Evolutionary conservation across 2,113 vertebrate species (phyloP).

Genomic region (Epinephelus cyanopodus): DNA sequence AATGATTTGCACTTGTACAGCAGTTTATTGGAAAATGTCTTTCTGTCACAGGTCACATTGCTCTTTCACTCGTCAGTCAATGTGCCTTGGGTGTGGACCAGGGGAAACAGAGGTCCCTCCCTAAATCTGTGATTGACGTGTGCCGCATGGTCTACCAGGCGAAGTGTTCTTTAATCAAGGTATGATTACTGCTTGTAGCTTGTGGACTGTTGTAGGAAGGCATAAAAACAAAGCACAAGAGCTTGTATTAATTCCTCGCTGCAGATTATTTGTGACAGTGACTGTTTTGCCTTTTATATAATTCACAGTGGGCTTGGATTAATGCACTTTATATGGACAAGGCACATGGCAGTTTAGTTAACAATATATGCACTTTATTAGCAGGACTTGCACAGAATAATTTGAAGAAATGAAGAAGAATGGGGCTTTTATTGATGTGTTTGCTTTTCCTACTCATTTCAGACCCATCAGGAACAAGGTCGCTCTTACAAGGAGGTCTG

Average conservation of each 20-base stretch:
- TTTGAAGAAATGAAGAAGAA: too few relatives aligned
- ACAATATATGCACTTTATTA: too few relatives aligned
- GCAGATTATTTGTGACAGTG: background rate
- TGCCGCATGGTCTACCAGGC: conserved; percentile 98
- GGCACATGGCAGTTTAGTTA: too few relatives aligned
- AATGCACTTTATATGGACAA: too few relatives aligned
- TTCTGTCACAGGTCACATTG: conserved; percentile 90
- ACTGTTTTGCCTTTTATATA: too few relatives aligned
- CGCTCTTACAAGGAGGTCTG: conserved; percentile 99
- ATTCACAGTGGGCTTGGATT: too few relatives aligned
- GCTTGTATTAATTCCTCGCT: background rate
- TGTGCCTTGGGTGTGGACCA: conserved; percentile 94
- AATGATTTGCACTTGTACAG: background rate
- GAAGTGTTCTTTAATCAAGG: conserved; percentile 98
- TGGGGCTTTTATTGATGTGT: background rate
- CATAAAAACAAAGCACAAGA: too few relatives aligned
- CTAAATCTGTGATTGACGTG: conserved; percentile 96
- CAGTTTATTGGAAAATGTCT: background rate
- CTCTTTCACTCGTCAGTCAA: conserved; percentile 93
- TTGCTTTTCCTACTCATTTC: conserved; percentile 14
- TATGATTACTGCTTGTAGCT: conserved; percentile 66
- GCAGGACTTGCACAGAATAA: too few relatives aligned
- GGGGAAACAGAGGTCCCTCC: conserved; percentile 92
- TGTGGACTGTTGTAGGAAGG: background rate
- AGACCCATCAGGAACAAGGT: conserved; percentile 99